Base-by-base conservation (phyloP, 2,888 invertebrate species). In the Zeuzera pyrina region DNA sequence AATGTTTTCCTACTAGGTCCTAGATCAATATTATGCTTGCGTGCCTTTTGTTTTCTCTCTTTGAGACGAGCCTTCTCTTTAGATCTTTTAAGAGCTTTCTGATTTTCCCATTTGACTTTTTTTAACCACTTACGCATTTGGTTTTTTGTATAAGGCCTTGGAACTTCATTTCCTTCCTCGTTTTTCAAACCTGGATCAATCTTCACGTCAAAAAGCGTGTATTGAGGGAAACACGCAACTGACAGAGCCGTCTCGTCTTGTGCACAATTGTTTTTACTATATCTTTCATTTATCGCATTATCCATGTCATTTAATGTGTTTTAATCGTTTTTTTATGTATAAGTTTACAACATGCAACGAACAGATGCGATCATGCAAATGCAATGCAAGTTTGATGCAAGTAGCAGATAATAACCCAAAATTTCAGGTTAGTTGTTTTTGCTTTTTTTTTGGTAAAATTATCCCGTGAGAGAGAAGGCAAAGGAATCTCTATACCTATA, bases 1-100 rank as follows among this genome's bases (percentile, higher is more conserved):
- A 96, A 66, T 35, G 87, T 86, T 71, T 94, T 95, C 35, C 95
- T 87, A 22, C 90, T 91, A 0, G 94, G 94, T 0, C 93, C 93
- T 21, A 90, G 57, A 35, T 89, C 87, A 33, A 91, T 72, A 44
- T 93, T 93, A 37, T 89, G 88, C 34, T 87, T 86, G 41, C 88
- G 87, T 1, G 93, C 92, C 56, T 88, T 86, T 29, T 84, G 85
- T 36, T 89, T 86, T 56, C 91, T 90, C 47, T 87, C 85, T 56
- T 92, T 94, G 8, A 87, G 86, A 46, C 88, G 87, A 27, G 87
- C 86, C 50, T 91, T 90, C 56, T 95, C 94, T 47, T 86, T 88
- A 1, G 86, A 84, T 34, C 93, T 86, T 60, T 91, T 92, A 41
- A 87, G 85, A 26, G 86, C 85, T 63, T 92, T 91, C 10, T 85